These are phyloP conservation scores for Calypte anna DNA, from an alignment of 2,113 vertebrate genomes.

Conservation along the genomic window DNA sequence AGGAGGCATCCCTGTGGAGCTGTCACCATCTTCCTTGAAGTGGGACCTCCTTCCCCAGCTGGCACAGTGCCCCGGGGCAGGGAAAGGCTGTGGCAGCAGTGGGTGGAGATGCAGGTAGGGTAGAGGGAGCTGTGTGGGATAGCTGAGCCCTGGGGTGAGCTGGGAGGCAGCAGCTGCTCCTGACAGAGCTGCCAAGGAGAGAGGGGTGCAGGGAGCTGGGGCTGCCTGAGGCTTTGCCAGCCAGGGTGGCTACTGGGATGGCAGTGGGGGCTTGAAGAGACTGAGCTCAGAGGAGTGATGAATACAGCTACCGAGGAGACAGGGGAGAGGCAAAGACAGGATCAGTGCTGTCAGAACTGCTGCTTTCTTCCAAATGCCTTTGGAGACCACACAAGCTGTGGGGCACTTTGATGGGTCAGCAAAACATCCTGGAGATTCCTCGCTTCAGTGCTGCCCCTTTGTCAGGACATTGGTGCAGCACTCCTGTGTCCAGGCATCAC, in stretches of 20 bases:
- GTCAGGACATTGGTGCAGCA: neutral
- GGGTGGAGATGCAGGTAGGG: neutral
- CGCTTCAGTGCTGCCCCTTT: neutral
- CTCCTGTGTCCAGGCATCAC: neutral
- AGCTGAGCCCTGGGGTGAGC: neutral
- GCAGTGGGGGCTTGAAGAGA: neutral
- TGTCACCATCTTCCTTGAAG: neutral
- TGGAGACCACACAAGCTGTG: neutral
- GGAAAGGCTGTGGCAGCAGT: neutral
- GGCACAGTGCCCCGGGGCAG: neutral
- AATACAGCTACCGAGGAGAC: neutral
- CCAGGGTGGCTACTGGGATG: neutral
- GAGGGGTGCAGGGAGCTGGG: neutral
- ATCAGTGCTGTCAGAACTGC: neutral
- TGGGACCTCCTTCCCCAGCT: neutral
- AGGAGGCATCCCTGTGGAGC: neutral
- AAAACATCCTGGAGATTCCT: neutral
- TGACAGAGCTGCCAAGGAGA: neutral
- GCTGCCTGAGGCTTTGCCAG: neutral
- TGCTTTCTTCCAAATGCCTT: neutral
- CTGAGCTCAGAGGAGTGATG: neutral
- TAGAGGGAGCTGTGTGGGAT: fast-evolving
- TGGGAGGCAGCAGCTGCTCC: neutral
- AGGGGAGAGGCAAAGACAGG: neutral
- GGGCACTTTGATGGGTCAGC: neutral